Base-by-base conservation (phyloP, 2,113 vertebrate species). In the Symphodus melops region DNA sequence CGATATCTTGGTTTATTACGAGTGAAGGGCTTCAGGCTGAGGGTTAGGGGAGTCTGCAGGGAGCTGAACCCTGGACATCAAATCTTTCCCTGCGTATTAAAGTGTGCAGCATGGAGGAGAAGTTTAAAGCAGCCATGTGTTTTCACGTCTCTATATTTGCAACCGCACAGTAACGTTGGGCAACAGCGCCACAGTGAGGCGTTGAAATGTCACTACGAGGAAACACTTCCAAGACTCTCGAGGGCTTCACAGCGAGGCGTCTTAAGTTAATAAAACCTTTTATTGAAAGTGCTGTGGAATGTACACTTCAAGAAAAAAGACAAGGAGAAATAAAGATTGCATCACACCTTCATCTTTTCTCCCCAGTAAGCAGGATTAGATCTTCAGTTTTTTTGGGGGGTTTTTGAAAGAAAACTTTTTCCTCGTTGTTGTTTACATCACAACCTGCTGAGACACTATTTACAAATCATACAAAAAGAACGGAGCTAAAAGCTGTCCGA, bases 391-490 rank as follows among this genome's bases (percentile, higher is more conserved):
- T 62, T 23, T 19, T 17, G 3, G 16, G 44, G 5, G 3, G 19
- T 44, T 49, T 52, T 52, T 78, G 41, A n/a, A 48, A 65, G 46
- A 60, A 78, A 86, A 84, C 48, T 72, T 25, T 28, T 9, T 65
- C 41, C 9, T 72, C 57, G 46, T 77, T 36, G 60, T 25, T 80
- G 13, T 76, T 70, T 86, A 86, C 89, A 73, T 89, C 83, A 88
- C 92, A 93, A 86, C 75, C 83, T 81, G 55, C 70, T 67, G 76
- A n/a, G 68, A 68, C 53, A 42, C 57, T 93, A 94, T 93, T 93
- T 94, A 95, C 93, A 94, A 86, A 85, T 83, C 79, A 89, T 93
- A 92, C 91, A 94, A 94, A 83, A 90, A 86, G 56, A 82, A 67
- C 23, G 19, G 41, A 28, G 75, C 58, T 82, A 78, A 86, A 88